A percentile compares a stretch with the other conserved stretches of the same genome.
Evolutionary conservation across 1,140 invertebrate genomes (phyloP).

Genomic region (Orchesella cincta): DNA sequence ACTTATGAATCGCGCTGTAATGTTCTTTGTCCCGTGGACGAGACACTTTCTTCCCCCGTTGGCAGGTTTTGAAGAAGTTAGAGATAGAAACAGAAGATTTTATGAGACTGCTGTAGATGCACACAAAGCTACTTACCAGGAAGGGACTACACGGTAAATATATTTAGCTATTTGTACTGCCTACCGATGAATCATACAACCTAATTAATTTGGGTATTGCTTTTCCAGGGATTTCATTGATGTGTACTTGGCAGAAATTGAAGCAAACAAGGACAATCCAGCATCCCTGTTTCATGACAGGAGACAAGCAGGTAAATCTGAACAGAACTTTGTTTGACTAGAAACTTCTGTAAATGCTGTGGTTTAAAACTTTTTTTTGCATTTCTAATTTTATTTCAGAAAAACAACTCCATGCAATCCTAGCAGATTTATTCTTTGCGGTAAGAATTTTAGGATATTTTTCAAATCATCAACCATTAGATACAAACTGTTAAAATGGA

Average conservation of each 20-base stretch:
- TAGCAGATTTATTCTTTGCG: conserved; percentile 7
- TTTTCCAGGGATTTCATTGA: conserved; percentile 7
- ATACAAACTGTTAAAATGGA: no score
- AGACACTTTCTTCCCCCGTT: neutral
- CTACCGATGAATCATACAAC: neutral
- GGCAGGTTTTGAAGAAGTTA: neutral
- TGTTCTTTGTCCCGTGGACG: neutral
- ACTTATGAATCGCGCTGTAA: neutral
- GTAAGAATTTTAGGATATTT: no score
- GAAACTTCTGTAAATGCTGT: no score
- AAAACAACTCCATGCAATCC: neutral
- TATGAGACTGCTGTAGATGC: neutral
- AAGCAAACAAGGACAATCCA: neutral
- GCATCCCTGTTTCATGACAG: neutral
- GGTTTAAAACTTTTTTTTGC: no score
- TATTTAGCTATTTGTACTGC: neutral
- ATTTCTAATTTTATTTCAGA: no score
- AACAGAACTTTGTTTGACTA: no score
- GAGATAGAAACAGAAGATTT: neutral
- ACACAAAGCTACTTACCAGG: conserved; percentile 8
- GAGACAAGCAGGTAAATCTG: neutral
- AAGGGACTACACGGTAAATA: neutral
- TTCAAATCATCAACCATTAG: no score
- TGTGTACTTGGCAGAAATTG: conserved; percentile 6
- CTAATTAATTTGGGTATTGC: neutral